Base-by-base conservation (phyloP, 2,797 vertebrate genomes). In the Siniperca scherzeri region DNA sequence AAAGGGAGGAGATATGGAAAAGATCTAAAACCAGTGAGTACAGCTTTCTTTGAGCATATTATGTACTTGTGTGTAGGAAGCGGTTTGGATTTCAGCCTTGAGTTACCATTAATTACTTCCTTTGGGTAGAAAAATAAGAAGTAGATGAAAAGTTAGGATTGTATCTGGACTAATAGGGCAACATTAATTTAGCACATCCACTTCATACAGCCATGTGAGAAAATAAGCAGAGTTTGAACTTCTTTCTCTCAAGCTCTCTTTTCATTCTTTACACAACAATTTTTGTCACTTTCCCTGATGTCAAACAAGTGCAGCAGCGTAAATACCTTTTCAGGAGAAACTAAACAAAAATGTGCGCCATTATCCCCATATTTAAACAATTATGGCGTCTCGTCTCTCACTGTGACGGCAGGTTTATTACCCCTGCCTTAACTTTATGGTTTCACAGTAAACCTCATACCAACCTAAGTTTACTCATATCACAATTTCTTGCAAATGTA, bases 1-100 rank as follows among this genome's bases (percentile, higher is more conserved):
- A 57, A 44, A 57, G 69, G 71, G 82, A 84, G 48, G 60, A 55
- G 2, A 69, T 69, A 86, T 86, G 66, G 83, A 78, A 74, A 48
- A 60, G 55, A 74, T 84, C 36, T 59, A 44, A 66, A 66, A 69
- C 57, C 73, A 42, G 44, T 7, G 57, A 71, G 60, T 59, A 7
- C 72, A 56, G 62, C 60, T 66, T 65, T 69, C 73, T 70, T 21
- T 64, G 71, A 69, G 48, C 50, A 52, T 12, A 74, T 88, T 48
- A 62, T 7, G 6, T 25, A 42, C 62, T 73, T 62, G 44, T 70
- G 59, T 70, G 50, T 42, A 33, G 55, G 57, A 71, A 69, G 70
- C 40, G 19, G 44, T 59, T 69, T 17, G 30, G 46, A 67, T 19
- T 81, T 74, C 30, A 38, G 74, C 65, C 73, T 74, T 30, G 42